These are phyloP conservation scores for Microcaecilia unicolor DNA, from an alignment of 2,797 vertebrate species.

Conservation along the genomic window DNA sequence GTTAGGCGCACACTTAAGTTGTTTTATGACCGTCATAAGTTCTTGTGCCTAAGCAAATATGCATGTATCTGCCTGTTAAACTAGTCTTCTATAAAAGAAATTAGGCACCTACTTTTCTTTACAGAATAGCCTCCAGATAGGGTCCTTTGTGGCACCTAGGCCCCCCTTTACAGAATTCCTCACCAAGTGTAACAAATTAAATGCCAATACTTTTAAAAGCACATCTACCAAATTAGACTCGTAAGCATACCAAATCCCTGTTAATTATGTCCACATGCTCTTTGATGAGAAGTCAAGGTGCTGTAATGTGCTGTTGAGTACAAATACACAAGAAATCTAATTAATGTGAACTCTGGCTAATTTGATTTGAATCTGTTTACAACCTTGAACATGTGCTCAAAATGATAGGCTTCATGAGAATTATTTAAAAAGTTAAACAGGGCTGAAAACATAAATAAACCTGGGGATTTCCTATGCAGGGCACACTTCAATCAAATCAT, in stretches of 20 bases:
- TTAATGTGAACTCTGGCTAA: conserved; percentile 29
- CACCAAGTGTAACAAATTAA: too few species aligned
- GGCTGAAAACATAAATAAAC: conserved; percentile 23
- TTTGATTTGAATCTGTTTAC: conserved; percentile 32
- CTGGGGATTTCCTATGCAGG: conserved; percentile 8
- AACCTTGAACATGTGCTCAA: neutral
- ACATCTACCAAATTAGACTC: neutral
- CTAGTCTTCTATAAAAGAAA: too few species aligned
- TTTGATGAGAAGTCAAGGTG: conserved; percentile 28
- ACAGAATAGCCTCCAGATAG: too few species aligned
- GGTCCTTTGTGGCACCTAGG: too few species aligned
- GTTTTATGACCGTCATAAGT: too few species aligned
- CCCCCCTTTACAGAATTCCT: too few species aligned
- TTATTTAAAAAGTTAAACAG: conserved; percentile 30
- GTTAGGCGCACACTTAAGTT: too few species aligned
- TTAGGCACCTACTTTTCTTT: too few species aligned
- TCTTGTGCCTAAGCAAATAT: too few species aligned
- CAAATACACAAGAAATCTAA: conserved; percentile 29
- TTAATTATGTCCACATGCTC: conserved; percentile 26
- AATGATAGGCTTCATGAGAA: conserved; percentile 25
- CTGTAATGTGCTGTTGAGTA: conserved; percentile 21
- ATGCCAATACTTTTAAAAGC: too few species aligned
- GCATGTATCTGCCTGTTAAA: too few species aligned
- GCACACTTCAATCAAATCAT: too few species aligned
- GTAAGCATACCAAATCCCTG: conserved; percentile 19